These are phyloP conservation scores for Dioctria linearis DNA, from an alignment of 2,888 invertebrate genomes.

Conservation along the genomic window DNA sequence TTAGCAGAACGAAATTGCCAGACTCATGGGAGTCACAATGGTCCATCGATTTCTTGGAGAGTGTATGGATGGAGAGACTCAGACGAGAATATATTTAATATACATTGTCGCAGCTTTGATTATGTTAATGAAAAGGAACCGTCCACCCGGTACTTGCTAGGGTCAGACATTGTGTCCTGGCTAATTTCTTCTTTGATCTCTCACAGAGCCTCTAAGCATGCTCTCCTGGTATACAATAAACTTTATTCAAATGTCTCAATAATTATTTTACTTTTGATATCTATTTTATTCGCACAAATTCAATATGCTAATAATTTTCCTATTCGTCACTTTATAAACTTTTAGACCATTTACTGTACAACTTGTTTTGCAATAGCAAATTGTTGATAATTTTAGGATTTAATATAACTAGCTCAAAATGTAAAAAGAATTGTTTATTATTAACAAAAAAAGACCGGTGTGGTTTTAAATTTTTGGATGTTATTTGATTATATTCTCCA, in stretches of 20 bases:
- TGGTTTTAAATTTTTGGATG: slow-evolving; percentile 49
- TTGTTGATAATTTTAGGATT: slow-evolving; percentile 41
- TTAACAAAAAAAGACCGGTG: not conserved
- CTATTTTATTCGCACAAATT: not conserved
- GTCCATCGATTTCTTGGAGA: too few relatives aligned
- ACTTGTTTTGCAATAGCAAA: slow-evolving; percentile 11
- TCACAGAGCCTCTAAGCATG: too few relatives aligned
- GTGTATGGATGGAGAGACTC: too few relatives aligned
- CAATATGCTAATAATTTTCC: not conserved
- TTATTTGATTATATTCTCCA: slow-evolving; percentile 54
- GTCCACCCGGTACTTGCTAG: too few relatives aligned
- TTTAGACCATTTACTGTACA: not conserved
- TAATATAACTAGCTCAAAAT: slow-evolving; percentile 32
- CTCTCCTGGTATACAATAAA: not conserved
- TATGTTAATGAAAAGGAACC: too few relatives aligned
- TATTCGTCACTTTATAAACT: not conserved
- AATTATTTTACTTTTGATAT: not conserved
- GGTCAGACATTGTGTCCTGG: too few relatives aligned
- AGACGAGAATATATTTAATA: too few relatives aligned
- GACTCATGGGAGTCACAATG: too few relatives aligned
- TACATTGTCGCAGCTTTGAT: too few relatives aligned
- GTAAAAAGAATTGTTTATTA: slow-evolving; percentile 46
- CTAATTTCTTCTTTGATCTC: too few relatives aligned
- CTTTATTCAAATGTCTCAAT: not conserved
- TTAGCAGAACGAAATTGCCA: too few relatives aligned